phyloP scores from a whole-genome alignment of 2,113 vertebrate species.

The Hirundichthys speculiger region DNA sequence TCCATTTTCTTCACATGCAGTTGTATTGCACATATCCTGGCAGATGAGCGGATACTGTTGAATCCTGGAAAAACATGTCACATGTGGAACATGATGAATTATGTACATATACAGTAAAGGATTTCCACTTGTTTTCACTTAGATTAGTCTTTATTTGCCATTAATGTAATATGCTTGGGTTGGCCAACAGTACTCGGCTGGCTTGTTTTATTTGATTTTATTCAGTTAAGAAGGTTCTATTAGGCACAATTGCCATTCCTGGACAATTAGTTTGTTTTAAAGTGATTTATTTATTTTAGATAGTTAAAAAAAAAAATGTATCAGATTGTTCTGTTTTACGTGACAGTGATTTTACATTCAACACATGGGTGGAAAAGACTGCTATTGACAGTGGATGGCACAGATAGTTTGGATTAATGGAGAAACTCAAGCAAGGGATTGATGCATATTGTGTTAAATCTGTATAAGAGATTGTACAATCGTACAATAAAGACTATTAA shows the following conservation, averaged over 20 bases:
- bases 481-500: conserved; percentile 65
- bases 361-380: conserved; percentile 33
- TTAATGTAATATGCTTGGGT: conserved; percentile 56
- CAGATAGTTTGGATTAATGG: conserved; percentile 32
- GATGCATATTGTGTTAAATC: conserved; percentile 54
- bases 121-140: conserved; percentile 31
- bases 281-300: conserved; percentile 72
- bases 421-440: conserved; percentile 59
- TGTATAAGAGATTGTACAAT: conserved; percentile 62
- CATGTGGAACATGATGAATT: conserved; percentile 23
- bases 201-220: conserved; percentile 23
- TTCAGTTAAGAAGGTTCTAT: conserved; percentile 18
- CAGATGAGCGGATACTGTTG: conserved; percentile 20
- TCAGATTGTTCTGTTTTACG: conserved; percentile 43
- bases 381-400: conserved; percentile 43
- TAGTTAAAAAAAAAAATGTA: conserved; percentile 46
- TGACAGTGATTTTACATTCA: conserved; percentile 44
- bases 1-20: conserved; percentile 28
- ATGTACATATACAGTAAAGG: conserved; percentile 63
- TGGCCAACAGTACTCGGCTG: conserved; percentile 26
- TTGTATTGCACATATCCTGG: conserved; percentile 15
- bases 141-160: conserved; percentile 60
- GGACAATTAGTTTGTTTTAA: conserved; percentile 45
- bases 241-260: conserved; percentile 47
- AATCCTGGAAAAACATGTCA: conserved; percentile 25